A percentile compares a stretch with the other conserved stretches of the same genome.
These are phyloP conservation scores for Taenioides sp. DNA, from an alignment of 2,797 vertebrate species.

Conservation along the genomic window DNA sequence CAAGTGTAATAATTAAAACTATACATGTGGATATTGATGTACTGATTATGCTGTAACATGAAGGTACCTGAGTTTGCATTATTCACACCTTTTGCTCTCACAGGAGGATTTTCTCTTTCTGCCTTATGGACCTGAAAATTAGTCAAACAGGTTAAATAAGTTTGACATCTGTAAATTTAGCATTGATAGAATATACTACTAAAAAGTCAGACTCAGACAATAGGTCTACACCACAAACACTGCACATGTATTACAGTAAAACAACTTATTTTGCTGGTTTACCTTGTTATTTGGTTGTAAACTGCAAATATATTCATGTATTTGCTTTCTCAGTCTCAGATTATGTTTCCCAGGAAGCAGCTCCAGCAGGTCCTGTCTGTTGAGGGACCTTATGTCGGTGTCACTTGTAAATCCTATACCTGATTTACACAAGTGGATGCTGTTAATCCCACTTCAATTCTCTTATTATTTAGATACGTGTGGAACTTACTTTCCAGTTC, in stretches of 20 bases:
- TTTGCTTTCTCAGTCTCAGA: background rate
- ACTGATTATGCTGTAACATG: too few relatives aligned
- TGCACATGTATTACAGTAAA: too few relatives aligned
- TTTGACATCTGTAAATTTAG: too few relatives aligned
- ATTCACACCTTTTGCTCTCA: background rate
- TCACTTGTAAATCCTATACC: background rate
- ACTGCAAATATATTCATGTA: background rate
- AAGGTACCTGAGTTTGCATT: background rate
- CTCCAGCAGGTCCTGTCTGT: background rate
- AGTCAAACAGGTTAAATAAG: too few relatives aligned
- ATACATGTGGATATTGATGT: too few relatives aligned
- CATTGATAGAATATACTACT: too few relatives aligned
- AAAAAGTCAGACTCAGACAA: too few relatives aligned
- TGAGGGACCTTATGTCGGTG: background rate
- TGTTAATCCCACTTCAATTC: background rate
- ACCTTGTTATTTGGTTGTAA: background rate
- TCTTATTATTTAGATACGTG: background rate
- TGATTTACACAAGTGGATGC: background rate
- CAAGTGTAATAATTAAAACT: too few relatives aligned
- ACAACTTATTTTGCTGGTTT: too few relatives aligned
- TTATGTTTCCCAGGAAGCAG: background rate
- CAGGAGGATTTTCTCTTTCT: background rate
- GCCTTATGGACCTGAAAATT: too few relatives aligned
- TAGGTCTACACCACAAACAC: too few relatives aligned
- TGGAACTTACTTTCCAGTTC: conserved; percentile 17